These are phyloP conservation scores for Tribolium freemani DNA, from an alignment of 2,888 invertebrate genomes.

Conservation along the genomic window DNA sequence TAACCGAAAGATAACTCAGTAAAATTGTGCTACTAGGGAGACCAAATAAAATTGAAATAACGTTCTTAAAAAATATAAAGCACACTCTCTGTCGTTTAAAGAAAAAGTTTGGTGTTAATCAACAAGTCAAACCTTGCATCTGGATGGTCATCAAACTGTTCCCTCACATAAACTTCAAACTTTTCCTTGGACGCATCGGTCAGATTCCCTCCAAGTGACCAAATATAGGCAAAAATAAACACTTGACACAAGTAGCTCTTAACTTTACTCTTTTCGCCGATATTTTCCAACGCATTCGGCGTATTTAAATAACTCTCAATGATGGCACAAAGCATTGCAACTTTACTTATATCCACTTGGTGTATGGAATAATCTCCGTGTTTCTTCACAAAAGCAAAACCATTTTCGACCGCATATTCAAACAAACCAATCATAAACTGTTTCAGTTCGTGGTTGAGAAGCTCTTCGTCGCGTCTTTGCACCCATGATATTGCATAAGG, in stretches of 20 bases:
- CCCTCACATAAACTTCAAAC: constrained; percentile 79
- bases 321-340: constrained; percentile 80
- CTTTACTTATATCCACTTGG: constrained; percentile 90
- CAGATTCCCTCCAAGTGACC: constrained; percentile 91
- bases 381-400: constrained; percentile 77
- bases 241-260: constrained; percentile 79
- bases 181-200: constrained; percentile 77
- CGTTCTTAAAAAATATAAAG: constrained; percentile 52
- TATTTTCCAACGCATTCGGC: constrained; percentile 68
- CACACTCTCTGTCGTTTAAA: too few species aligned
- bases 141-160: constrained; percentile 79
- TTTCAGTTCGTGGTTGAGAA: constrained; percentile 72
- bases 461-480: constrained; percentile 69
- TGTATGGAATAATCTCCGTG: constrained; percentile 80
- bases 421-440: constrained; percentile 80
- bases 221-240: constrained; percentile 86
- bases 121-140: constrained; percentile 71
- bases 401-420: constrained; percentile 75
- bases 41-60: neutral
- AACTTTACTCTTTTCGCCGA: constrained; percentile 74
- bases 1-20: too few species aligned
- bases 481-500: constrained; percentile 87
- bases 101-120: too few species aligned
- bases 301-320: constrained; percentile 79
- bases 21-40: too few species aligned